Base-by-base conservation (phyloP, 2,797 vertebrate genomes). In the Spea hammondii region DNA sequence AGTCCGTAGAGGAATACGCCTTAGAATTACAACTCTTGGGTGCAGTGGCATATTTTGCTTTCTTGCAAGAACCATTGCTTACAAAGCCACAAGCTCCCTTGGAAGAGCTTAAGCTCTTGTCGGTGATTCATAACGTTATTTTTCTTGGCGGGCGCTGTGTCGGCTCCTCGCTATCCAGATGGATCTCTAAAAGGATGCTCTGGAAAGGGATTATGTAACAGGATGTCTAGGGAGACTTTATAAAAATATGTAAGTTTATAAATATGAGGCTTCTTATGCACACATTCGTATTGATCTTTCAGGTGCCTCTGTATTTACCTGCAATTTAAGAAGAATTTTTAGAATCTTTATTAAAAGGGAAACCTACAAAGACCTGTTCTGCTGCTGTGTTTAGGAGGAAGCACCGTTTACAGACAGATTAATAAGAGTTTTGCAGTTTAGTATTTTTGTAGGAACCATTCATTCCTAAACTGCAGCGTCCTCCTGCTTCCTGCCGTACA, bases 71-170 rank as follows among this genome's bases (percentile, higher is more conserved):
- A 73, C 83, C 9, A 48, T 0, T 55, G 59, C 62, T 82, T 84
- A 85, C 83, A 84, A 84, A 86, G 14, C 82, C 84, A 68, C 82
- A 76, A 84, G 79, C 77, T 84, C 80, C 79, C 79, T 83, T 51
- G 76, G 82, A 77, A 86, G 77, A 84, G 82, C 79, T 82, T 84
- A 84, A 70, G 62, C 75, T 79, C 72, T 77, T 14, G 11, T 70
- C 86, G 86, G 86, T 76, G 86, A 85, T 85, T 85, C 85, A 65
- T 55, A 47, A 79, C 78, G 32, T 78, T 88, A 84, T 85, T 89
- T 88, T 84, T 85, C 86, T 89, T 88, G 89, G 90, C 84, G 12
- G 83, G 50, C 48, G 5, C 65, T 44, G 46, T 17, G 78, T 60
- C 7, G 76, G 84, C 5, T 69, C 81, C 51, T 86, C 82, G 86